A percentile compares a stretch with the other conserved stretches of the same genome.
Conservation (phyloP, 1,140 invertebrate genomes). For the Tetramorium parvispinum region DNA sequence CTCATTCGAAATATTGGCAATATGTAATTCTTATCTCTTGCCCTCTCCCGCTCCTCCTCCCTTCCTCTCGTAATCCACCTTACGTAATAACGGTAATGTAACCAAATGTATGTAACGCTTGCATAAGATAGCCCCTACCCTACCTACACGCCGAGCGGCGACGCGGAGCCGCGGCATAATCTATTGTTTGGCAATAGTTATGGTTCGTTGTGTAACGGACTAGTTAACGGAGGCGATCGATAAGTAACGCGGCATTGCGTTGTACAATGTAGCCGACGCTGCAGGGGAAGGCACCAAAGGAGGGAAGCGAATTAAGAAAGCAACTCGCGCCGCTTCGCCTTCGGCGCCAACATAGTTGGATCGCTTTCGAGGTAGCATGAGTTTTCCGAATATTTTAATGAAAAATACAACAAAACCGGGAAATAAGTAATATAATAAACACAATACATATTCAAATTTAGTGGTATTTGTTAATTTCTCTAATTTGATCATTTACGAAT, state of each 20-base stretch:
- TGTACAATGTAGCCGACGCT: conserved; percentile 47
- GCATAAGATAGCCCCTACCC: conserved; percentile 79
- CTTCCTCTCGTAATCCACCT: conserved; percentile 79
- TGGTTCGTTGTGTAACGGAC: conserved; percentile 78
- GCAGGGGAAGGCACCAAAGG: conserved; percentile 7
- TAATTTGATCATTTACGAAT: background rate
- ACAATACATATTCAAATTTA: background rate
- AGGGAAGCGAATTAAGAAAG: conserved; percentile 3
- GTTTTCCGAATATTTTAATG: background rate
- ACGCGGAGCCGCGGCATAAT: conserved; percentile 75
- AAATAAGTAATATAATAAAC: background rate
- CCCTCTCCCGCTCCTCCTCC: conserved; percentile 66
- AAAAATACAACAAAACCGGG: background rate
- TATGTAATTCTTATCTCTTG: conserved; percentile 77
- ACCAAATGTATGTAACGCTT: conserved; percentile 85
- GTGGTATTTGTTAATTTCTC: background rate
- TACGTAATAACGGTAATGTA: conserved; percentile 83
- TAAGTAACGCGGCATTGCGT: conserved; percentile 63
- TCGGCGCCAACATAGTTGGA: background rate
- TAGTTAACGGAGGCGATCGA: conserved; percentile 79
- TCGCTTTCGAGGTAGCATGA: background rate
- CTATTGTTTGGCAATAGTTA: conserved; percentile 83
- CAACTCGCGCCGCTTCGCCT: background rate
- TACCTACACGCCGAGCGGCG: conserved; percentile 65
- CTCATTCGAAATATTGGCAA: conserved; percentile 71